These are phyloP conservation scores for Epirrhoe tristata DNA, from an alignment of 2,888 invertebrate genomes.

Conservation along the genomic window DNA sequence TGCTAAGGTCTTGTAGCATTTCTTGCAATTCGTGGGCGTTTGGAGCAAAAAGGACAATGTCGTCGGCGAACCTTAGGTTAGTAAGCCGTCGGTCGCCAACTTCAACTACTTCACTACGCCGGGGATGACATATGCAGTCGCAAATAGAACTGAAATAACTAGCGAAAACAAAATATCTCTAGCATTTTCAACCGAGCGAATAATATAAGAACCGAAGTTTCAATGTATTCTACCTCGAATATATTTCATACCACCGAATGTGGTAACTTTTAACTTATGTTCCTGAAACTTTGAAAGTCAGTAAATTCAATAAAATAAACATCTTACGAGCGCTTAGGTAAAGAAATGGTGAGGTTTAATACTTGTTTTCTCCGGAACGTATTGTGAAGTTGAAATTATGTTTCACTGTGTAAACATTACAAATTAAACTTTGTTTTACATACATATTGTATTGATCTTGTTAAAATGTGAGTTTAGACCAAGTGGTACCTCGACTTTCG, in stretches of 20 bases:
- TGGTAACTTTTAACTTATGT: slow-evolving; percentile 37
- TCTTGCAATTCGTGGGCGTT: too few relatives aligned
- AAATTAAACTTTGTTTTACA: slow-evolving; percentile 2
- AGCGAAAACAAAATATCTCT: slow-evolving; percentile 15
- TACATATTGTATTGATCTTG: too few relatives aligned
- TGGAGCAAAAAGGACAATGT: too few relatives aligned
- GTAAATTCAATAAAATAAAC: slow-evolving; percentile 41
- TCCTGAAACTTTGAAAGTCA: slow-evolving; percentile 36
- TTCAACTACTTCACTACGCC: too few relatives aligned
- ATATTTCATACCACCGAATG: slow-evolving; percentile 36
- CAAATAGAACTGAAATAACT: not conserved
- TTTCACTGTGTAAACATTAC: not conserved
- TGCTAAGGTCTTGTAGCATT: too few relatives aligned
- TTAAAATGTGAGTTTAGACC: too few relatives aligned
- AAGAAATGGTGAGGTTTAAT: slow-evolving; percentile 11
- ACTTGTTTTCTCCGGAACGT: slow-evolving; percentile 1
- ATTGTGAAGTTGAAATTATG: slow-evolving; percentile 6
- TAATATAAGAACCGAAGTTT: slow-evolving; percentile 30
- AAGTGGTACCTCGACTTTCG: too few relatives aligned
- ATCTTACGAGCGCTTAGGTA: slow-evolving; percentile 29
- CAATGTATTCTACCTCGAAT: slow-evolving; percentile 35
- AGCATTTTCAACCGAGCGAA: slow-evolving; percentile 20
- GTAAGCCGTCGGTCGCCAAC: too few relatives aligned
- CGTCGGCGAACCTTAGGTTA: too few relatives aligned
- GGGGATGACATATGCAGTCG: not conserved